Evolutionary conservation across 2,888 invertebrate genomes (phyloP).

Genomic region (Sepioteuthis lessoniana): DNA sequence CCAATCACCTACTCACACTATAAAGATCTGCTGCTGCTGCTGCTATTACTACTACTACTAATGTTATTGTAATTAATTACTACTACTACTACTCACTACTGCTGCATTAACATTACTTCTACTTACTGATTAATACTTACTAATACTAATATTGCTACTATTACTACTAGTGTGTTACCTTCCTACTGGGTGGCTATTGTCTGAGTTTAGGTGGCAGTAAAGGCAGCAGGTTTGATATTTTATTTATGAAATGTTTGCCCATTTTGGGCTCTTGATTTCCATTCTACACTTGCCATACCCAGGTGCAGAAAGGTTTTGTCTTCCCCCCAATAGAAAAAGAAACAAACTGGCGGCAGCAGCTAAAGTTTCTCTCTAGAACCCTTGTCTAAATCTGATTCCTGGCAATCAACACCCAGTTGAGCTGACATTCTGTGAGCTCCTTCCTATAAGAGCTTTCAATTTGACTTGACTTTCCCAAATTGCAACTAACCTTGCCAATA

Average conservation of each 20-base stretch:
- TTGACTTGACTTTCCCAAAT: neutral
- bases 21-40: neutral
- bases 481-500: neutral
- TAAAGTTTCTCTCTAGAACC: neutral
- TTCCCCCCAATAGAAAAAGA: neutral
- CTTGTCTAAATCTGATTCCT: neutral
- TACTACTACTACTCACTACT: neutral
- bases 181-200: neutral
- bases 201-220: neutral
- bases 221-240: neutral
- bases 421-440: neutral
- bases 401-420: constrained; percentile 18
- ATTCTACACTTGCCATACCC: neutral
- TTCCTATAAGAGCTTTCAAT: neutral
- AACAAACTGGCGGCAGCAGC: neutral
- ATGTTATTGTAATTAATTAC: neutral
- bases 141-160: neutral
- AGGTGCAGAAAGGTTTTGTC: neutral
- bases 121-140: neutral
- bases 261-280: neutral
- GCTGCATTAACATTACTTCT: neutral
- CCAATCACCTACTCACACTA: neutral
- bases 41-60: too few relatives aligned
- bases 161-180: neutral
- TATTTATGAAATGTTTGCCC: neutral